Evolutionary conservation across 2,888 invertebrate species (phyloP).

Genomic region (Tiliacea citrago): DNA sequence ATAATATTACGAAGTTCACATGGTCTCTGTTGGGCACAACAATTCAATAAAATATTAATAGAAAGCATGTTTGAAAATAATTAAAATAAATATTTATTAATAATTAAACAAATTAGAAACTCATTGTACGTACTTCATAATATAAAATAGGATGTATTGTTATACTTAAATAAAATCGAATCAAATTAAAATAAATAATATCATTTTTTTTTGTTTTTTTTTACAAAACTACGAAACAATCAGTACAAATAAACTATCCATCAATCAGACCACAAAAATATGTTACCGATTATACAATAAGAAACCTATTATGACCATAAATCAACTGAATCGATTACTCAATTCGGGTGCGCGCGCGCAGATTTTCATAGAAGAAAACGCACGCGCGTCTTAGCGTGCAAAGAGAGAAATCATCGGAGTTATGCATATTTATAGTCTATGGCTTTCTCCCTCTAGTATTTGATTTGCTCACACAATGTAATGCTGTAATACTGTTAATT

Average conservation of each 20-base stretch:
- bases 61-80: neutral
- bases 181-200: neutral
- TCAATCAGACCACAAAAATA: neutral
- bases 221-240: neutral
- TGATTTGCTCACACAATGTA: slow-evolving; percentile 58
- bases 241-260: neutral
- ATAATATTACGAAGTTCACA: neutral
- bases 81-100: neutral
- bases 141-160: neutral
- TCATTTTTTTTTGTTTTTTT: neutral
- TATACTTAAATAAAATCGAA: neutral
- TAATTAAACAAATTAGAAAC: no score
- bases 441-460: slow-evolving; percentile 83
- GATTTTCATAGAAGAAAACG: slow-evolving; percentile 75
- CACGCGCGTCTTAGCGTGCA: slow-evolving; percentile 79
- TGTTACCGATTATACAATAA: slow-evolving; percentile 17
- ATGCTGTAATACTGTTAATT: slow-evolving; percentile 25
- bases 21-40: neutral
- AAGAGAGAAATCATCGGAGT: slow-evolving; percentile 81
- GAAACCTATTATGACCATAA: slow-evolving; percentile 21
- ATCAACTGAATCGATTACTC: slow-evolving; percentile 41
- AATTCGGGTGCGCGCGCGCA: slow-evolving; percentile 58
- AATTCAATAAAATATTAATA: neutral
- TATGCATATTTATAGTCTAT: slow-evolving; percentile 86
- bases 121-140: neutral